These are phyloP conservation scores for Sebastiscus tertius DNA, from an alignment of 2,797 vertebrate species.

Conservation along the genomic window DNA sequence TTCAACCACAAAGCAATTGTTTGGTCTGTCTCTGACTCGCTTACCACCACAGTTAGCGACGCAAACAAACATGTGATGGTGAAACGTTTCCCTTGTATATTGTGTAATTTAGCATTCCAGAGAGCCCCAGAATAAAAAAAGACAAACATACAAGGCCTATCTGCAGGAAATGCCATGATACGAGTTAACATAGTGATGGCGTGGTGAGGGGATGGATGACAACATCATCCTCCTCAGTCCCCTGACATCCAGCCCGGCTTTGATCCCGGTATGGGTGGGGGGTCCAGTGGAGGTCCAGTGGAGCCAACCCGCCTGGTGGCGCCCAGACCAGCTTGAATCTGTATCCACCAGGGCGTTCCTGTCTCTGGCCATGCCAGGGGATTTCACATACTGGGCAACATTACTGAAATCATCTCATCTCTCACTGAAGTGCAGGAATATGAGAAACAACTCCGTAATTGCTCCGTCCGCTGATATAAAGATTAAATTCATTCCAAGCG, in stretches of 20 bases:
- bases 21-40: conserved; percentile 31
- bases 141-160: conserved; percentile 75
- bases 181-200: conserved; percentile 44
- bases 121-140: conserved; percentile 46
- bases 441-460: conserved; percentile 30
- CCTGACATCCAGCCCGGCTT: conserved; percentile 54
- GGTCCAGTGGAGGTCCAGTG: conserved; percentile 40
- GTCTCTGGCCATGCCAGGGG: conserved; percentile 42
- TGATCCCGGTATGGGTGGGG: conserved; percentile 56
- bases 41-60: conserved; percentile 38
- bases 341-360: conserved; percentile 59
- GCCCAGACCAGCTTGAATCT: conserved; percentile 27
- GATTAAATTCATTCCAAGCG: conserved; percentile 22
- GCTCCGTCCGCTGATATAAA: conserved; percentile 18
- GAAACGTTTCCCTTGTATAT: conserved; percentile 51
- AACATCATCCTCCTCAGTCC: conserved; percentile 42
- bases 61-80: conserved; percentile 56
- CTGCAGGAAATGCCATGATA: conserved; percentile 76
- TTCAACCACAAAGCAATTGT: conserved; percentile 51
- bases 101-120: conserved; percentile 65
- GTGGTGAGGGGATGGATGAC: conserved; percentile 50
- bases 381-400: conserved; percentile 50
- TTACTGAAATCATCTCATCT: conserved; percentile 48
- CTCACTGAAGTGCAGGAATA: conserved; percentile 36
- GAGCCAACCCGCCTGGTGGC: conserved; percentile 38